Evolutionary conservation across 1,140 invertebrate species (phyloP).

Genomic region (Parasteatoda tepidariorum): DNA sequence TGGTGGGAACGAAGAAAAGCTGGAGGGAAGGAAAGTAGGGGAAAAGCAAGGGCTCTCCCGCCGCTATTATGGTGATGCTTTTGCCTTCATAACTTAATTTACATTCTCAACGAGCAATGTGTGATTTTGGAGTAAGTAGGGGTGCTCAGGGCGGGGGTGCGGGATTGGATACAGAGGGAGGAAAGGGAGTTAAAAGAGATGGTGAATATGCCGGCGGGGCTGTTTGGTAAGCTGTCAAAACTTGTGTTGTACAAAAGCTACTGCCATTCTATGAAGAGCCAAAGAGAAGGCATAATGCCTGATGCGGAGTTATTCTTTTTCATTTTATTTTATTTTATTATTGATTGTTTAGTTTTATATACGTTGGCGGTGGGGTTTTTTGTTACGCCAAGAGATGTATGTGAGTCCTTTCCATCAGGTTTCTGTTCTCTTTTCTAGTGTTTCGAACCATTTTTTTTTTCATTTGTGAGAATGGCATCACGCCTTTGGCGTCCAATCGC

Average conservation of each 20-base stretch:
- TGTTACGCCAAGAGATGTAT: background rate
- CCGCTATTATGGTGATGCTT: conserved; percentile 58
- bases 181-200: conserved; percentile 48
- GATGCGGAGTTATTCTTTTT: conserved; percentile 20
- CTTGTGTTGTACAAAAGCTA: conserved; percentile 56
- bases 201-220: conserved; percentile 46
- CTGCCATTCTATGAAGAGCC: conserved; percentile 19
- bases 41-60: conserved; percentile 2
- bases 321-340: conserved; percentile 22
- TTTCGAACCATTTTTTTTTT: background rate
- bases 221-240: conserved; percentile 57
- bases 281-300: conserved; percentile 38
- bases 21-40: background rate
- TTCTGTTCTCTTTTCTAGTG: background rate
- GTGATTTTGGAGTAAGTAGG: conserved; percentile 54
- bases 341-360: conserved; percentile 43
- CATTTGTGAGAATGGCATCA: background rate
- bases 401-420: conserved; percentile 15
- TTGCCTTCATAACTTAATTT: conserved; percentile 59
- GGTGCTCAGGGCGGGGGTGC: background rate
- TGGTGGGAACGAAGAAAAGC: background rate
- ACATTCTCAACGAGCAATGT: conserved; percentile 58
- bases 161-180: background rate
- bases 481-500: conserved; percentile 9
- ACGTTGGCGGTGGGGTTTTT: background rate